Conservation (phyloP, 2,888 invertebrate species). For the Polia nebulosa region DNA sequence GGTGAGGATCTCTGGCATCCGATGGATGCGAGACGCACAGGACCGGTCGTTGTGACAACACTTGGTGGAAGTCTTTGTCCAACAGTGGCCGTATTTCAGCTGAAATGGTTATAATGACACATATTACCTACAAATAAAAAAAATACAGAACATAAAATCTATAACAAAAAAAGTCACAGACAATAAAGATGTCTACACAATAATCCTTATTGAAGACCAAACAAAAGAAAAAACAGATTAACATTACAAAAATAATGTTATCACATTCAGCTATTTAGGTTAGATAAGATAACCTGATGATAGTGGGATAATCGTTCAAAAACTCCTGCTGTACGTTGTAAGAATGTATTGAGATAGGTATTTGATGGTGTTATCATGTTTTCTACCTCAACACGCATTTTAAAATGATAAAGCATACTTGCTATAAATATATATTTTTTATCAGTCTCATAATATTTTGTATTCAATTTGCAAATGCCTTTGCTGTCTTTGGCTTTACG, state of each 20-base stretch:
- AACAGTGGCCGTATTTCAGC: no score
- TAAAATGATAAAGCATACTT: not conserved
- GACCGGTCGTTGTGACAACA: no score
- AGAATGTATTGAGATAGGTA: not conserved
- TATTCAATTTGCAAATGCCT: no score
- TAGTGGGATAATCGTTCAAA: conserved; percentile 12
- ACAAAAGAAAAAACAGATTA: not conserved
- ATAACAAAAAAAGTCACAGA: no score
- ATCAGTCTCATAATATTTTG: no score
- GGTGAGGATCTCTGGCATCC: no score
- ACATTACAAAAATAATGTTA: not conserved
- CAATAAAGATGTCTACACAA: not conserved
- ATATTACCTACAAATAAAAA: no score
- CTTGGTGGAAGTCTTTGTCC: no score
- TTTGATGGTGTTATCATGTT: not conserved
- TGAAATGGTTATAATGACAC: no score
- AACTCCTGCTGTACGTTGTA: not conserved
- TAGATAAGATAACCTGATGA: conserved; percentile 4
- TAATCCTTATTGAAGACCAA: not conserved
- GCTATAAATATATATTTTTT: not conserved
- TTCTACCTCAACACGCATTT: not conserved
- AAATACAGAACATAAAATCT: no score
- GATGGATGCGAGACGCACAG: no score
- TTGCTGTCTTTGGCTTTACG: no score
- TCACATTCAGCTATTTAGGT: not conserved